These are phyloP conservation scores for Paguma larvata DNA, from an alignment of 2,797 vertebrate genomes.

Conservation along the genomic window DNA sequence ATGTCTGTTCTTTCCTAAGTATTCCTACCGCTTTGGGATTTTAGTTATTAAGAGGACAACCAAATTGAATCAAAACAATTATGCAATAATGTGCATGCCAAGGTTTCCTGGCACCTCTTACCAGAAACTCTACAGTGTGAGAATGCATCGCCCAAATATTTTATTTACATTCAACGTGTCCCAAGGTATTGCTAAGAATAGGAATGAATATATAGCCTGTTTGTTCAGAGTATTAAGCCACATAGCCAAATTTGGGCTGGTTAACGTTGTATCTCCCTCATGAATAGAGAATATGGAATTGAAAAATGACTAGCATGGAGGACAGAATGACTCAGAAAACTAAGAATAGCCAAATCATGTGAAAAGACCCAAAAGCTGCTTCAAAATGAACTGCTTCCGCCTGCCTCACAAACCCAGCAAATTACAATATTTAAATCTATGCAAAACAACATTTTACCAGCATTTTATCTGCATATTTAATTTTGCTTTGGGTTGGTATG, in stretches of 20 bases:
- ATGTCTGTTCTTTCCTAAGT: conserved; percentile 68
- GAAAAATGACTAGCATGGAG: conserved; percentile 72
- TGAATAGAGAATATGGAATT: conserved; percentile 77
- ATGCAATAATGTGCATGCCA: conserved; percentile 60
- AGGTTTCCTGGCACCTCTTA: conserved; percentile 66
- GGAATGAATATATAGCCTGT: conserved; percentile 70
- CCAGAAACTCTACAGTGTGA: conserved; percentile 46
- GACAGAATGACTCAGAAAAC: conserved; percentile 79
- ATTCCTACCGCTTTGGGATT: conserved; percentile 71
- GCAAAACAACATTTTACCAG: conserved; percentile 45
- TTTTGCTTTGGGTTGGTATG: not conserved
- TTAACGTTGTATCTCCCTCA: conserved; percentile 66
- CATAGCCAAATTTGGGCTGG: conserved; percentile 62
- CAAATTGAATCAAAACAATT: conserved; percentile 76
- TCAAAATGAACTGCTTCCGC: conserved; percentile 68
- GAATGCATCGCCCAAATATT: conserved; percentile 50
- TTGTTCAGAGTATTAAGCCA: conserved; percentile 64
- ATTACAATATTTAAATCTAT: conserved; percentile 68
- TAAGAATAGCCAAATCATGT: conserved; percentile 80
- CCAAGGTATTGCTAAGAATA: conserved; percentile 73
- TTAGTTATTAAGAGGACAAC: conserved; percentile 70
- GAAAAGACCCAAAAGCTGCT: conserved; percentile 66
- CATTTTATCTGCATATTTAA: conserved; percentile 55
- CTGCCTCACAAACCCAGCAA: conserved; percentile 57
- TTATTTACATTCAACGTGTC: conserved; percentile 69